Conservation (phyloP, 1,140 invertebrate species). For the Berghia stephanieae region DNA sequence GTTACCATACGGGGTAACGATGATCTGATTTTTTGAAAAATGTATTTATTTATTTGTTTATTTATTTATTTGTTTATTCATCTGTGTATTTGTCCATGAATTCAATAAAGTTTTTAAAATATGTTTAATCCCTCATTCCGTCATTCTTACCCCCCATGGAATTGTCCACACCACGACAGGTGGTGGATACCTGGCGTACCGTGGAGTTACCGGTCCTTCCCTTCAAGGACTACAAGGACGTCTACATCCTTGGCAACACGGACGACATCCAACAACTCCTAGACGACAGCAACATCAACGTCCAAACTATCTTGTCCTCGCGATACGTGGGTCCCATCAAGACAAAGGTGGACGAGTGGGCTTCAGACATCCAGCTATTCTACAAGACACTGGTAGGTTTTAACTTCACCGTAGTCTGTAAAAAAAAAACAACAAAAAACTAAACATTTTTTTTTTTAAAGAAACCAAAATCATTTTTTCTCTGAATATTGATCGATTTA, state of each 20-base stretch:
- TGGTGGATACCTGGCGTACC: conserved; percentile 67
- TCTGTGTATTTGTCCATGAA: background rate
- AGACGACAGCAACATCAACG: conserved; percentile 86
- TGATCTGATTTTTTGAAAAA: no score
- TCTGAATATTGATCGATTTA: no score
- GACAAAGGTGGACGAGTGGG: conserved; percentile 82
- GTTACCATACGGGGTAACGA: no score
- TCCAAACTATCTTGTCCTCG: conserved; percentile 85
- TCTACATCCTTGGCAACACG: conserved; percentile 81
- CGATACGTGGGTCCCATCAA: conserved; percentile 85
- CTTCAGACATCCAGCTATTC: conserved; percentile 78
- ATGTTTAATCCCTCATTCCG: no score
- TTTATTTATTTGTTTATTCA: no score
- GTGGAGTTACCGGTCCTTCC: conserved; percentile 64
- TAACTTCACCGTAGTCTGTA: no score
- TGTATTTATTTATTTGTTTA: no score
- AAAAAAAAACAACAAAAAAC: no score
- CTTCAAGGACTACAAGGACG: conserved; percentile 75
- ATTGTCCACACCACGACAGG: no score
- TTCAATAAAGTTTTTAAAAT: no score
- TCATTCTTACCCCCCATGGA: no score
- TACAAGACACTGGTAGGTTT: conserved; percentile 77
- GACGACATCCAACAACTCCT: conserved; percentile 84
- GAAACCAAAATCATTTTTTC: background rate
- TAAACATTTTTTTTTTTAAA: no score